phyloP scores from a whole-genome alignment of 1,140 invertebrate genomes.

The Euborellia annulipes region DNA sequence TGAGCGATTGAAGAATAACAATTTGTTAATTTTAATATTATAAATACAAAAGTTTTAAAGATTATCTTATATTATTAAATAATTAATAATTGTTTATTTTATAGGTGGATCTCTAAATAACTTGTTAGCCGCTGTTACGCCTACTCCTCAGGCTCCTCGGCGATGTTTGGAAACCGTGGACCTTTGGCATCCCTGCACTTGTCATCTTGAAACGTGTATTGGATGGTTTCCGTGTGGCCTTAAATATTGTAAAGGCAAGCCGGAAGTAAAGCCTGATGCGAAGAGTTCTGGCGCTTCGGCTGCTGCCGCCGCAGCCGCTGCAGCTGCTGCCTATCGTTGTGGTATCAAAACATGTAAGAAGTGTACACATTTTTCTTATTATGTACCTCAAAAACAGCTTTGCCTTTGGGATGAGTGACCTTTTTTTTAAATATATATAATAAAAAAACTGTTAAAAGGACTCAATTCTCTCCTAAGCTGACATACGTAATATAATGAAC shows the following conservation, averaged over 20 bases:
- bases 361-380: conserved; percentile 73
- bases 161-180: conserved; percentile 45
- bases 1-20: too few species aligned
- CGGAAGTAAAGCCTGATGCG: conserved; percentile 28
- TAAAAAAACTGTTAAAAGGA: too few species aligned
- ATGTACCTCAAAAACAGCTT: conserved; percentile 61
- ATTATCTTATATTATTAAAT: too few species aligned
- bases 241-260: conserved; percentile 76
- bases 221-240: conserved; percentile 79
- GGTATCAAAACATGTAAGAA: conserved; percentile 89
- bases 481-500: too few species aligned
- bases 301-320: conserved; percentile 22
- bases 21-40: too few species aligned
- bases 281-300: too few species aligned
- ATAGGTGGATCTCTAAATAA: conserved; percentile 44
- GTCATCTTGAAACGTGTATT: conserved; percentile 67
- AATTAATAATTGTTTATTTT: too few species aligned
- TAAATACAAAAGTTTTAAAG: too few species aligned
- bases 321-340: conserved; percentile 55
- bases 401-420: conserved; percentile 80
- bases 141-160: conserved; percentile 8
- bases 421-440: too few species aligned
- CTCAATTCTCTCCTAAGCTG: too few species aligned
- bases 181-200: conserved; percentile 53
- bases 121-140: conserved; percentile 21